Base-by-base conservation (phyloP, 2,888 invertebrate species). In the Melieria omissa region DNA sequence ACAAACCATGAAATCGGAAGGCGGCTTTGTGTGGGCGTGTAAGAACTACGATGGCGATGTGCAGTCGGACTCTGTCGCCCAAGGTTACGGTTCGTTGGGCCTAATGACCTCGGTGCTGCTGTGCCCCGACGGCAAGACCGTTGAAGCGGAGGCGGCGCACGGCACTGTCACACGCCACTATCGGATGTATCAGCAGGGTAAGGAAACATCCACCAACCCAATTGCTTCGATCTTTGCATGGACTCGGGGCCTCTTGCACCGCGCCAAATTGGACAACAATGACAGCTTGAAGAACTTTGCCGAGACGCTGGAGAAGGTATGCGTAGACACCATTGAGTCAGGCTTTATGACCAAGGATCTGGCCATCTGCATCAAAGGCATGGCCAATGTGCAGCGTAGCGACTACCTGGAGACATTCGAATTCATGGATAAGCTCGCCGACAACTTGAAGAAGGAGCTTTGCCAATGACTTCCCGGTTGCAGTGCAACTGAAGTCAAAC, bases 31-130 rank as follows among this genome's bases (percentile, higher is more conserved):
- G 0, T 99, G 99, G 99, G 98, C 99, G 8, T 99, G 99, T 88
- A 99, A 99, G 87, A 99, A 99, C 88, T 99, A 99, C 85, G 99
- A 99, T 84, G 99, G 99, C 57, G 99, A 99, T 88, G 99, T 99
- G 0, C 99, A 99, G 87, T 98, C 97, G 0, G 99, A 99, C 87
- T 95, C 97, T 0, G 96, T 99, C 45, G 99, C 99, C 73, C 99
- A 99, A 88, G 98, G 98, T 47, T 96, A 93, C 80, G 96, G 99
- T 12, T 98, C 98, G 0, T 89, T 99, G 72, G 99, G 99, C 78
- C 90, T 99, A 79, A 99, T 99, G 99, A 99, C 99, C 0, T 98
- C 97, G 12, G 99, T 99, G 1, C 89, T 99, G 57, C 88, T 99
- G 70, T 98, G 97, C 83, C 99, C 99, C 5, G 99, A 99, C 88